A percentile compares a stretch with the other conserved stretches of the same genome.
phyloP scores from a whole-genome alignment of 2,888 invertebrate species.

The Ectemnius continuus region DNA sequence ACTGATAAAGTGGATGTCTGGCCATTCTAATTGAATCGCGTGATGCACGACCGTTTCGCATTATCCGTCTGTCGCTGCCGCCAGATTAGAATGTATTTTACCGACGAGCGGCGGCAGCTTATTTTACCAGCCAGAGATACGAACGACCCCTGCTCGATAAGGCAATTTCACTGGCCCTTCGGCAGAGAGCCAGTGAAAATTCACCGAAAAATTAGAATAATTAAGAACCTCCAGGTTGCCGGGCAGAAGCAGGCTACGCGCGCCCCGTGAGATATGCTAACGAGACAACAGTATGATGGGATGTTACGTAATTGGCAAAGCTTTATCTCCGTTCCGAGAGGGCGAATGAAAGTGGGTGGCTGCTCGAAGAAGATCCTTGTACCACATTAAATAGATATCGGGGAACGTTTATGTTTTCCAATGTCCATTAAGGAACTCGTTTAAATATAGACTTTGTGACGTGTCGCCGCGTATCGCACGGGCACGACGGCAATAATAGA shows the following conservation, averaged over 20 bases:
- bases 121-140: constrained; percentile 5
- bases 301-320: too few species aligned
- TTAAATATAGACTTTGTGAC: constrained; percentile 59
- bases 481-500: constrained; percentile 56
- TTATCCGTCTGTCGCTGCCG: neutral
- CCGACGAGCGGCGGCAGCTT: neutral
- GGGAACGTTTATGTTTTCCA: constrained; percentile 21
- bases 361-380: constrained; percentile 32
- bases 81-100: constrained; percentile 4
- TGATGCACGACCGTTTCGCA: neutral
- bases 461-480: constrained; percentile 30
- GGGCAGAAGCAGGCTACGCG: neutral
- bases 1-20: too few species aligned
- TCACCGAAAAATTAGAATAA: neutral
- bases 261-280: too few species aligned
- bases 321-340: neutral
- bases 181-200: neutral
- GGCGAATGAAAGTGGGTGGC: neutral
- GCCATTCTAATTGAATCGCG: constrained; percentile 1
- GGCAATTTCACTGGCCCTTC: neutral
- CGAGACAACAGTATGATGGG: too few species aligned
- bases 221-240: neutral
- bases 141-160: neutral
- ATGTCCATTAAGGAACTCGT: constrained; percentile 46
- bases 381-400: constrained; percentile 34